Base-by-base conservation (phyloP, 2,888 invertebrate species). In the Rotaria macrura region DNA sequence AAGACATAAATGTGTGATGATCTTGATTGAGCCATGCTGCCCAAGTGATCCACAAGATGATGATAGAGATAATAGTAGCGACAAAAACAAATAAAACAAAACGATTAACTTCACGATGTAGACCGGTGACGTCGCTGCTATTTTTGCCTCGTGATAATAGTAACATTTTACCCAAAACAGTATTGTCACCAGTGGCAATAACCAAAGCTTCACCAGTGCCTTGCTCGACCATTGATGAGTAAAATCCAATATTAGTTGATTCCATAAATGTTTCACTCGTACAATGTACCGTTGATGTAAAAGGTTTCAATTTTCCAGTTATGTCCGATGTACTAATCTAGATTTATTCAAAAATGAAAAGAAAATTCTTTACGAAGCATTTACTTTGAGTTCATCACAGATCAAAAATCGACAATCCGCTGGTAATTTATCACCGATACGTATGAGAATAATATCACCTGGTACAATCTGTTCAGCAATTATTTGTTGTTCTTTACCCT, bases 321-420 rank as follows among this genome's bases (percentile, higher is more conserved):
- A 84, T 34, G 17, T 49, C 49, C 25, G 84, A 84, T 52, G n/a
- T 84, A 84, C 7, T 49, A 2, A 57, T 20, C 49, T 14, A 49
- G 47, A 14, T 47, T 47, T 47, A 47, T 47, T 47, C 47, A 49
- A 1, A 49, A 49, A 17, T 17, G 17, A 49, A 49, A 49, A 3
- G 17, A 9, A 49, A 49, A 12, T 47, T 1, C 5, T 47, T 47
- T 17, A 49, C 14, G 17, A 49, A 17, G 17, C 17, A 49, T 17
- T 9, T 57, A 57, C 47, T 84, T 84, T 84, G 4, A 84, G 34
- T 43, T 34, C 34, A 57, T 84, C 55, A 79, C 74, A 79, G 1
- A 29, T 12, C 7, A 79, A 17, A 12, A 97, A 94, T 89, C 97
- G 94, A 90, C 97, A 93, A 43, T 79, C 74, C 34, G 74, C 74